These are phyloP conservation scores for Herminia tarsipennalis DNA, from an alignment of 2,888 invertebrate genomes.

Conservation along the genomic window DNA sequence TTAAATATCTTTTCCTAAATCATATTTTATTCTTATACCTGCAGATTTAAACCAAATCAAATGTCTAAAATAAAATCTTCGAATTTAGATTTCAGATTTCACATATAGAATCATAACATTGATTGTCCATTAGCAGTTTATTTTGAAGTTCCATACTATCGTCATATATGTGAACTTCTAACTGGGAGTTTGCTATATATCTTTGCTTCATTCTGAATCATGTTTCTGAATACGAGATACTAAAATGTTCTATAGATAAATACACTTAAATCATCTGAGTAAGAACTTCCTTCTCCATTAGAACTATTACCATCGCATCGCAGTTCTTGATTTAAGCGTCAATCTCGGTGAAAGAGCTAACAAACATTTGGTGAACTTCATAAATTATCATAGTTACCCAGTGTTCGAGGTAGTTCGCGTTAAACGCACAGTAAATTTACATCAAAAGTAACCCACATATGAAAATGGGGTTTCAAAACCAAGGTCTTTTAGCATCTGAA, in stretches of 20 bases:
- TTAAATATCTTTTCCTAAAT: too few relatives aligned
- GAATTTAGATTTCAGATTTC: conserved; percentile 15
- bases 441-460: conserved; percentile 71
- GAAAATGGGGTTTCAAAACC: conserved; percentile 59
- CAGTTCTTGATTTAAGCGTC: conserved; percentile 43
- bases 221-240: conserved; percentile 24
- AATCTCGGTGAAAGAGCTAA: conserved; percentile 50
- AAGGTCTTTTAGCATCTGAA: conserved; percentile 52
- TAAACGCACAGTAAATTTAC: conserved; percentile 60
- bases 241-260: conserved; percentile 26
- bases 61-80: too few relatives aligned
- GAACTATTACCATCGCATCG: conserved; percentile 34
- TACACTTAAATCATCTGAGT: conserved; percentile 9
- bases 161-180: conserved; percentile 19
- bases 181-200: conserved; percentile 30
- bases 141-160: conserved; percentile 26
- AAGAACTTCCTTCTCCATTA: conserved; percentile 16
- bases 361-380: conserved; percentile 61
- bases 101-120: conserved; percentile 24
- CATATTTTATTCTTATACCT: too few relatives aligned
- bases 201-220: conserved; percentile 26
- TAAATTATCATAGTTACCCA: conserved; percentile 57
- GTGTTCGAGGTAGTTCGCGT: conserved; percentile 37
- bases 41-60: too few relatives aligned
- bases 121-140: conserved; percentile 36